Evolutionary conservation across 2,888 invertebrate genomes (phyloP), one percentile per base, ranked within the genome.

Genomic region (Mimachlamys varia): DNA sequence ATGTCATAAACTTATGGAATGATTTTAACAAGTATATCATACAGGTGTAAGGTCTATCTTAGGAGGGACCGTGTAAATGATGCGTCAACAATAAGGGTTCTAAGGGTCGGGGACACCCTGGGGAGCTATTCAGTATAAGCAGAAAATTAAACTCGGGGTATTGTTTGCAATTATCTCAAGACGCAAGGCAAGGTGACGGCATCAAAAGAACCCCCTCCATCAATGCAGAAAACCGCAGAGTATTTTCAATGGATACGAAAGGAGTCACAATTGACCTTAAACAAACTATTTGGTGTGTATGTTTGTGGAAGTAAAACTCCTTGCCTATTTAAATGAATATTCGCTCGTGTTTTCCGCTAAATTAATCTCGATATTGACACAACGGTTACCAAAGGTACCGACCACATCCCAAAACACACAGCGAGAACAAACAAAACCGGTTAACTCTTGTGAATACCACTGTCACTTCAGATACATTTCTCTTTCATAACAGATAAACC

Each of bases 251-350:
- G 12, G 76, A 76, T 33, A 27, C 1, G 76, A 76, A 76, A 76
- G 33, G 76, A 33, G 33, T 4, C 33, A 33, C 22, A 33, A 76
- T 76, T 76, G 7, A 76, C 76, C 27, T 15, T 76, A 33, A 76
- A 76, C 33, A 76, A 76, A 76, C 76, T 76, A 76, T 76, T 76
- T 76, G 33, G 33, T 76, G 76, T 76, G 76, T 76, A 76, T 76
- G 27, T 76, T 76, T 76, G 76, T 76, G 76, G 22, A 76, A 33
- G 76, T 76, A 76, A 76, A 76, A 76, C 22, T 76, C 76, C 22
- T 76, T 33, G 10, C 76, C 33, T 33, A 27, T 33, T 76, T 33
- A 22, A 76, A 76, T 76, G 33, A 76, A 76, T 1, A 76, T 76
- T 27, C 33, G 33, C 33, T 76, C 13, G 76, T 22, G 33, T 33